These are phyloP conservation scores for Acrocera orbiculus DNA, from an alignment of 2,888 invertebrate genomes.

Conservation along the genomic window DNA sequence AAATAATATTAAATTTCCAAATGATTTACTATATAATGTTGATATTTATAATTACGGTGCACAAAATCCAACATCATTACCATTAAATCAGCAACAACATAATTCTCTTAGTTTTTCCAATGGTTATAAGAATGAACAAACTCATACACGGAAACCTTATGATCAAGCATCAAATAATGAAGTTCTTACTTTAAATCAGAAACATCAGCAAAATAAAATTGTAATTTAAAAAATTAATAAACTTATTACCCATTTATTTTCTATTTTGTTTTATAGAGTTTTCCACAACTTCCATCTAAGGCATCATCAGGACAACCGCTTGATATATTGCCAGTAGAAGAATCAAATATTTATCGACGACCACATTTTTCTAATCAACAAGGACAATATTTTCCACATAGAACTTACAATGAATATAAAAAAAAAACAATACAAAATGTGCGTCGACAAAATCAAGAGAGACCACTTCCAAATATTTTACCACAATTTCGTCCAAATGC, in stretches of 20 bases:
- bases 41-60: too few relatives aligned
- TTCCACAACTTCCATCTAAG: conserved; percentile 29
- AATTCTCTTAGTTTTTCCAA: too few relatives aligned
- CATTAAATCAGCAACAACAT: too few relatives aligned
- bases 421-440: conserved; percentile 18
- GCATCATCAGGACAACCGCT: conserved; percentile 27
- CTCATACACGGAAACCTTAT: conserved; percentile 3
- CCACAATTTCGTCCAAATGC: conserved; percentile 55
- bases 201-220: conserved; percentile 20
- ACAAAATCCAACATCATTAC: too few relatives aligned
- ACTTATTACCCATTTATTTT: too few relatives aligned
- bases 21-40: too few relatives aligned
- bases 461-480: conserved; percentile 43
- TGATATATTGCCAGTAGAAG: neutral
- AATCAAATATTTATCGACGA: neutral
- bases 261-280: too few relatives aligned
- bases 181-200: conserved; percentile 24
- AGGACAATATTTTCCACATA: conserved; percentile 5
- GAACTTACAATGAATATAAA: conserved; percentile 9
- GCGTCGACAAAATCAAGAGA: conserved; percentile 18
- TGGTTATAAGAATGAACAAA: too few relatives aligned
- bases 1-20: too few relatives aligned
- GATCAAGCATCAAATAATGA: conserved; percentile 20
- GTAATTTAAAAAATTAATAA: too few relatives aligned
- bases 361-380: conserved; percentile 2